A percentile compares a stretch with the other conserved stretches of the same genome.
Conservation (phyloP, 2,888 invertebrate genomes). For the Amphipoea oculea region DNA sequence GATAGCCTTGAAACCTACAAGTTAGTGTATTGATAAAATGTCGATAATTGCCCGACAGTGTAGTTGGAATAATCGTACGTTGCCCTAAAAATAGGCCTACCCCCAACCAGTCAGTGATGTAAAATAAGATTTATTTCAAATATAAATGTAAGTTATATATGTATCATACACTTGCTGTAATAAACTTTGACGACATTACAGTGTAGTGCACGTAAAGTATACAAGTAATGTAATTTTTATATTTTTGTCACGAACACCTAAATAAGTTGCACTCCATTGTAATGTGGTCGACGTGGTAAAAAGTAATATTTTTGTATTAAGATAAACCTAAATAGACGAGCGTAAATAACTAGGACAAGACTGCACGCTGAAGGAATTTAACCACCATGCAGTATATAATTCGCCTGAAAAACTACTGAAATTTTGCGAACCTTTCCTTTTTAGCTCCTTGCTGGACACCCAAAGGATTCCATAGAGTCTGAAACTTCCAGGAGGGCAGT, state of each 20-base stretch:
- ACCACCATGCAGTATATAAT: not conserved
- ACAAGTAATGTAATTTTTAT: conserved; percentile 57
- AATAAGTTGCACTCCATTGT: conserved; percentile 35
- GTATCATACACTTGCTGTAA: conserved; percentile 51
- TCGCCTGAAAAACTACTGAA: not conserved
- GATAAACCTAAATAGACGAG: conserved; percentile 41
- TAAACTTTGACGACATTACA: conserved; percentile 52
- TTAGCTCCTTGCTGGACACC: not conserved
- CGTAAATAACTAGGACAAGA: not conserved
- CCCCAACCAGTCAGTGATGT: conserved; percentile 19
- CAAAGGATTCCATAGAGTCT: not conserved
- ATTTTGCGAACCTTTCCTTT: not conserved
- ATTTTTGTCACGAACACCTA: conserved; percentile 52
- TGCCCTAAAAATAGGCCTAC: conserved; percentile 44
- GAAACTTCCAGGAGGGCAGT: no score
- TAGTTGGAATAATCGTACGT: conserved; percentile 5
- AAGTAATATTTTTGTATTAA: conserved; percentile 62
- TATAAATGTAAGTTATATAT: conserved; percentile 38
- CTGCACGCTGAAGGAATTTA: conserved; percentile 25
- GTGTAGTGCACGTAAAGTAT: conserved; percentile 47
- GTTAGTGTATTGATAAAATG: conserved; percentile 12
- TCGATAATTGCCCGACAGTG: not conserved
- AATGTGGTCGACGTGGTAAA: conserved; percentile 38
- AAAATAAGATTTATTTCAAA: conserved; percentile 51
- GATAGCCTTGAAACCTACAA: conserved; percentile 39